Conservation (phyloP, 2,113 vertebrate species). For the Tringa solitaria region DNA sequence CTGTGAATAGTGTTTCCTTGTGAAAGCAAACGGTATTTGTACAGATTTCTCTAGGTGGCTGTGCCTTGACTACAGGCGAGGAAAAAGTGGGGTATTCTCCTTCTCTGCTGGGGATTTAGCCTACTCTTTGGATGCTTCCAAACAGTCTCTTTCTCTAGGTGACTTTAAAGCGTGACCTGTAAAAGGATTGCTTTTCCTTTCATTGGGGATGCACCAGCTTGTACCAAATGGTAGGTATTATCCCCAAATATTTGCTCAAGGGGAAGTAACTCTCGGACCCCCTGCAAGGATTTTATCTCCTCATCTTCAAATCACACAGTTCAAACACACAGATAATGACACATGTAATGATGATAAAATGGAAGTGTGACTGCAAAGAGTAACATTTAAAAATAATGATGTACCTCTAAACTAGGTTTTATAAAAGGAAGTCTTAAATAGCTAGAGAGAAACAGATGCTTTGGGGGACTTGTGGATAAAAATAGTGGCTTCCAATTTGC, state of each 20-base stretch:
- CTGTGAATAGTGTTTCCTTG: neutral
- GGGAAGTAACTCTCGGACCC: neutral
- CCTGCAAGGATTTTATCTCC: constrained; percentile 21
- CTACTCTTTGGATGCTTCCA: neutral
- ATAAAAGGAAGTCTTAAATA: constrained; percentile 41
- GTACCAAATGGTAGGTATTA: neutral
- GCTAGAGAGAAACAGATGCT: constrained; percentile 57
- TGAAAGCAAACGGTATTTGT: neutral
- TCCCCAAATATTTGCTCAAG: constrained; percentile 9
- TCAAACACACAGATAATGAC: neutral
- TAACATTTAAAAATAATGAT: constrained; percentile 50
- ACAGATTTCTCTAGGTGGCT: neutral
- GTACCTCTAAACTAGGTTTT: constrained; percentile 42
- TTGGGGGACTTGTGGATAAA: constrained; percentile 52
- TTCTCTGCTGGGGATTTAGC: neutral
- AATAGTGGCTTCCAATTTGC: constrained; percentile 42
- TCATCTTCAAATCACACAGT: neutral
- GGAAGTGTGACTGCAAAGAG: constrained; percentile 7
- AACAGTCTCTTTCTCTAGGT: neutral
- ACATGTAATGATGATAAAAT: constrained; percentile 20
- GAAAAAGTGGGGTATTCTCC: neutral
- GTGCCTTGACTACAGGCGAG: neutral
- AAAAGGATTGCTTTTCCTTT: neutral
- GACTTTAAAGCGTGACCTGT: neutral
- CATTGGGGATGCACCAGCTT: neutral